Base-by-base conservation (phyloP, 2,797 vertebrate genomes). In the Ceryle rudis region DNA sequence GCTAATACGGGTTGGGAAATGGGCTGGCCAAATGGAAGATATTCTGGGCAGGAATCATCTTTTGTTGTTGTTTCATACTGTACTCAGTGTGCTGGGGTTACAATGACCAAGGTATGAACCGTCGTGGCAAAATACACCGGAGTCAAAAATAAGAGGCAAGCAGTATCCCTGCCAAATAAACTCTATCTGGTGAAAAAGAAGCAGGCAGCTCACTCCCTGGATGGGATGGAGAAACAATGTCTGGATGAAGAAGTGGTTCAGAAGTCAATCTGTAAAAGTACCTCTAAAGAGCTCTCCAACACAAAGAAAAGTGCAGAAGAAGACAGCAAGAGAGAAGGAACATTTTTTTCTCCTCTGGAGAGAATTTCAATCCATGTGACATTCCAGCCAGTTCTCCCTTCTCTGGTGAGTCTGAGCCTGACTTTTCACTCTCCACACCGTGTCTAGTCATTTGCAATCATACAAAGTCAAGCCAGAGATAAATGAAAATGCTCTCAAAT, bases 41-140 rank as follows among this genome's bases (percentile, higher is more conserved):
- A 44, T 31, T 69, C 0, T 1, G 62, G 82, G 26, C 69, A 94
- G 58, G 61, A 87, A 49, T 33, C 4, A 20, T 52, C 33, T 87
- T 79, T 61, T 73, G 46, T 37, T 41, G n/a, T 23, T 29, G 37
- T 66, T 86, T 57, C n/a, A 81, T 39, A 25, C 42, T 12, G 55
- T 23, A 29, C 42, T 28, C 4, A 3, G 8, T 1, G 2, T 2
- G 2, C 3, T 66, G 44, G 61, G 46, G 31, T 78, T 20, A 9
- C 0, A 8, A 35, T 19, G 47, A 31, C 39, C 37, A 28, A 6
- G 9, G n/a, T 10, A n/a, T 0, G 0, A 70, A 26, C 0, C 2
- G 42, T 35, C 19, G 13, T 0, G 0, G 49, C 16, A 81, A 90
- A 83, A 66, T 25, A 37, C 35, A 42, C 2, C 4, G 37, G 33